Percentiles rank a stretch among this genome's conserved stretches.
These are phyloP conservation scores for Nesidiocoris tenuis DNA, from an alignment of 2,888 invertebrate species.

Conservation along the genomic window DNA sequence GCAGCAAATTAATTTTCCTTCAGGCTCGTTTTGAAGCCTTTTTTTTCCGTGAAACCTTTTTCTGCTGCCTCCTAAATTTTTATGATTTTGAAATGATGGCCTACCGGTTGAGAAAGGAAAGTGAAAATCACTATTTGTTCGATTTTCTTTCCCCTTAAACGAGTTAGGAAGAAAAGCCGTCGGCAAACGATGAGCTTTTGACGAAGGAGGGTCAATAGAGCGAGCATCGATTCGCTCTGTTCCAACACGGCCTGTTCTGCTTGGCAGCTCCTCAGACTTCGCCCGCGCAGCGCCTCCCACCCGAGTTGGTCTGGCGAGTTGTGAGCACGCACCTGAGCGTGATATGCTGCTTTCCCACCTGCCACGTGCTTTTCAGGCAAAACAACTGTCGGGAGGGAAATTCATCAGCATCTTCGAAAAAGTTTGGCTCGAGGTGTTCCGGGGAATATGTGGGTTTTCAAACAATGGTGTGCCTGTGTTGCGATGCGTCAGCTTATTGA, in stretches of 20 bases:
- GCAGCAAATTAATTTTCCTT: too few relatives aligned
- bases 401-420: background rate
- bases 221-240: background rate
- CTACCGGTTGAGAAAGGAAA: too few relatives aligned
- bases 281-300: background rate
- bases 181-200: background rate
- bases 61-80: too few relatives aligned
- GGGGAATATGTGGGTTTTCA: too few relatives aligned
- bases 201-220: background rate
- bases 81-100: too few relatives aligned
- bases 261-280: background rate
- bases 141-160: too few relatives aligned
- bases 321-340: background rate
- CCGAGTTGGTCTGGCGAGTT: background rate
- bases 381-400: background rate
- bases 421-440: background rate
- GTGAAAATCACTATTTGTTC: too few relatives aligned
- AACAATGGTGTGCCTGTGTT: too few relatives aligned
- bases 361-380: background rate
- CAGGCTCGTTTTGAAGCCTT: too few relatives aligned
- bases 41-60: too few relatives aligned
- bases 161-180: too few relatives aligned
- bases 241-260: background rate
- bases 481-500: too few relatives aligned
- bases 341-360: background rate